Conservation (phyloP, 2,888 invertebrate genomes). For the Axea sp. region DNA sequence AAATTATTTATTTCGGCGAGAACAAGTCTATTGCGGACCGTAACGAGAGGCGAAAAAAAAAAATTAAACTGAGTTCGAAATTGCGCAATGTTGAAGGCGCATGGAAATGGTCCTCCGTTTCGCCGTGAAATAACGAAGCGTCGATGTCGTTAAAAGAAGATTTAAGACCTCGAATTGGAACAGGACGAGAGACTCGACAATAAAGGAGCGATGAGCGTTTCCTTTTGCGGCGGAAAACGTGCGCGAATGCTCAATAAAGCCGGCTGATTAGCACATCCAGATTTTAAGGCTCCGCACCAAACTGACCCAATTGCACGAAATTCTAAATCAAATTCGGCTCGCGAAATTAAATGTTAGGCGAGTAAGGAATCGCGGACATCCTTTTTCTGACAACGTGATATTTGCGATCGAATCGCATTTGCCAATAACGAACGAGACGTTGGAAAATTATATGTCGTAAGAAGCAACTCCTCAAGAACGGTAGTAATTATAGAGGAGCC, state of each 20-base stretch:
- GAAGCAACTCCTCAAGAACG: slow-evolving; percentile 15
- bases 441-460: slow-evolving; percentile 46
- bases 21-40: slow-evolving; percentile 38
- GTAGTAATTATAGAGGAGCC: slow-evolving; percentile 25
- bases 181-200: no score
- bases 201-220: slow-evolving; percentile 22
- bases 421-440: slow-evolving; percentile 27
- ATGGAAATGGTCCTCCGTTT: slow-evolving; percentile 26
- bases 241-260: slow-evolving; percentile 12
- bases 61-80: background rate
- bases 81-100: slow-evolving; percentile 42
- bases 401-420: slow-evolving; percentile 24
- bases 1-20: slow-evolving; percentile 41
- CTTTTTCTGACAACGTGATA: slow-evolving; percentile 35
- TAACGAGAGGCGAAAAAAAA: slow-evolving; percentile 27
- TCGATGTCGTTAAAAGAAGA: slow-evolving; percentile 68
- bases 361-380: slow-evolving; percentile 19
- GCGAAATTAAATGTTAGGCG: slow-evolving; percentile 22
- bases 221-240: slow-evolving; percentile 29
- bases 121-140: slow-evolving; percentile 33
- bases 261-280: slow-evolving; percentile 39
- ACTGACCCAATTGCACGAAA: slow-evolving; percentile 55
- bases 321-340: slow-evolving; percentile 41
- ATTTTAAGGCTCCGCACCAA: slow-evolving; percentile 17
- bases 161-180: slow-evolving; percentile 64